Base-by-base conservation (phyloP, 2,113 vertebrate species). In the Chiloscyllium plagiosum region DNA sequence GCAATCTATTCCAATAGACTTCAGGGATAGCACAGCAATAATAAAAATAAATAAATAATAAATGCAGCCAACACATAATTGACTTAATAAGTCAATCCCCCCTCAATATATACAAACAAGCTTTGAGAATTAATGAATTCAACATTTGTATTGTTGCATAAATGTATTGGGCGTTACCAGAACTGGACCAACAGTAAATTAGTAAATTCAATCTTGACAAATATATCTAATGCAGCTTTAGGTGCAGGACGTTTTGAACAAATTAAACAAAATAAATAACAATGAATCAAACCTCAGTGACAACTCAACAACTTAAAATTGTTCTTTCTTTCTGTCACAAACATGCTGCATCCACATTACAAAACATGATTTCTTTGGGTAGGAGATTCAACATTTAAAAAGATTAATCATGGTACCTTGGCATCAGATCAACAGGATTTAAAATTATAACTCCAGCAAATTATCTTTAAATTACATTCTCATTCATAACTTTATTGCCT, bases 81-180 rank as follows among this genome's bases (percentile, higher is more conserved):
- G 89, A 65, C 19, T n/a, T n/a, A 66, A 22, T 37, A 42, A 65
- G 89, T n/a, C 89, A 66, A 92, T 37, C n/a, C 61, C 65, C 33
- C 33, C 56, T 92, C 89, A n/a, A 66, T 66, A n/a, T 15, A 56
- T 65, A 17, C 87, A 65, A 90, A 33, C 15, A 4, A 4, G 56
- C 56, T 92, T 92, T 92, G 89, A 56, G 89, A 66, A 66, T 92
- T 92, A 92, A 92, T 92, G 89, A 92, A 17, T 65, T 92, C 56
- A 92, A 92, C 33, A 92, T 19, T 92, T 19, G 8, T 29, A 33
- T 56, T 33, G 29, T 61, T 92, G 56, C 15, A 92, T n/a, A 90
- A 90, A 65, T 65, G 29, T 52, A 61, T 61, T 26, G 0, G 26
- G 52, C 5, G 26, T 56, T 29, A 61, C 12, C 12, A 92, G 61